Base-by-base conservation (phyloP, 2,888 invertebrate genomes). In the Parnassius apollo region DNA sequence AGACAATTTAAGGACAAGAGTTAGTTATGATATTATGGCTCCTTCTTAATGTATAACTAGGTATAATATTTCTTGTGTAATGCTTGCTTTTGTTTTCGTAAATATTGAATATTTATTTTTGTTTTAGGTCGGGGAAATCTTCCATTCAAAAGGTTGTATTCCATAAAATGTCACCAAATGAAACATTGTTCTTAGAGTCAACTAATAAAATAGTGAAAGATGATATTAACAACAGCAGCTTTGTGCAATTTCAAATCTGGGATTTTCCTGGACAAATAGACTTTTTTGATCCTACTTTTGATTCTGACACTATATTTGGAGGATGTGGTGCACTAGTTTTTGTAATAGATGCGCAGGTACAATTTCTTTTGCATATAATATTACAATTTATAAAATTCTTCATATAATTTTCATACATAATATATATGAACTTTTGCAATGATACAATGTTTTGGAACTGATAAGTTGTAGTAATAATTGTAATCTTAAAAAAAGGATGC, bases 141-240 rank as follows among this genome's bases (percentile, higher is more conserved):
- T 99, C 99, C 0, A 99, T 99, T 78, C 98, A 99, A 83, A 99
- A 99, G 93, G 99, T 99, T 4, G 99, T 99, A n/a, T 99, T 99
- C 84, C 99, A 99, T 86, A 99, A 99, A 92, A 99, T 99, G 98
- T 98, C 99, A 2, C 99, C 99, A 1, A 99, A 99, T 91, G 99
- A 99, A 91, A 99, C 99, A 0, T 92, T 99, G 61, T 99, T 99
- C 83, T 92, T 99, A 69, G 99, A 99, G 86, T 98, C 98, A 69
- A 99, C 99, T 57, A 98, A 98, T 84, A 98, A 99, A 93, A 98
- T 99, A 72, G 97, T 98, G 2, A 99, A 98, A 89, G 99, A 99
- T 91, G 98, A 99, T 81, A 98, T 99, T 68, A 98, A 98, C 75
- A 98, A 98, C 86, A 94, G 94, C 72, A 92, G 99, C 76, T 99